Evolutionary conservation across 2,888 invertebrate genomes (phyloP).

Genomic region (Chymomyza caudatula): DNA sequence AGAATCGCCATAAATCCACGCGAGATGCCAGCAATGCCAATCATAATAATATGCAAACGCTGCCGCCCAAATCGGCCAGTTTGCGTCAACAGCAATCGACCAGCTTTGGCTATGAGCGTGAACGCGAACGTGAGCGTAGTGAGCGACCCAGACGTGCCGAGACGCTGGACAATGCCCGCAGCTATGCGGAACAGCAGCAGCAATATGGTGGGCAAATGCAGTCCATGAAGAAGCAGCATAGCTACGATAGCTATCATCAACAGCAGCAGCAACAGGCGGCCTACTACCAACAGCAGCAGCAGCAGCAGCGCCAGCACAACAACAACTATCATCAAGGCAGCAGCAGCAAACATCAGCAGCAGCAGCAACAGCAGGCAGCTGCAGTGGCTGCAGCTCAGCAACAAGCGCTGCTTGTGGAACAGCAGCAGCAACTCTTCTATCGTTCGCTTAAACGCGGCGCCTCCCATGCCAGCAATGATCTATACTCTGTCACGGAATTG

Average conservation of each 20-base stretch:
- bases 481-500: conserved; percentile 88
- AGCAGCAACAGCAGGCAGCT: conserved; percentile 42
- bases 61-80: conserved; percentile 76
- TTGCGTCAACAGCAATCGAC: conserved; percentile 72
- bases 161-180: conserved; percentile 73
- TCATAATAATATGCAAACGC: conserved; percentile 67
- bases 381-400: conserved; percentile 56
- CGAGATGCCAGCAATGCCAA: conserved; percentile 73
- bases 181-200: conserved; percentile 74
- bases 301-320: conserved; percentile 52
- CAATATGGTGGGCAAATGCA: conserved; percentile 42
- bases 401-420: conserved; percentile 53
- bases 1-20: conserved; percentile 76
- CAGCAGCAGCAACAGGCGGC: conserved; percentile 63
- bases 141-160: conserved; percentile 74
- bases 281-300: conserved; percentile 45
- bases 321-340: conserved; percentile 24
- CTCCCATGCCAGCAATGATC: conserved; percentile 76
- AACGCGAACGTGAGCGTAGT: conserved; percentile 58
- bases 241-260: conserved; percentile 71
- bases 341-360: conserved; percentile 54
- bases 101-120: conserved; percentile 71
- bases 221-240: conserved; percentile 72
- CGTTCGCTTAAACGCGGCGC: conserved; percentile 79
- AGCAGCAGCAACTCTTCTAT: conserved; percentile 74